Base-by-base conservation (phyloP, 1,140 invertebrate species). In the Papilio glaucus region DNA sequence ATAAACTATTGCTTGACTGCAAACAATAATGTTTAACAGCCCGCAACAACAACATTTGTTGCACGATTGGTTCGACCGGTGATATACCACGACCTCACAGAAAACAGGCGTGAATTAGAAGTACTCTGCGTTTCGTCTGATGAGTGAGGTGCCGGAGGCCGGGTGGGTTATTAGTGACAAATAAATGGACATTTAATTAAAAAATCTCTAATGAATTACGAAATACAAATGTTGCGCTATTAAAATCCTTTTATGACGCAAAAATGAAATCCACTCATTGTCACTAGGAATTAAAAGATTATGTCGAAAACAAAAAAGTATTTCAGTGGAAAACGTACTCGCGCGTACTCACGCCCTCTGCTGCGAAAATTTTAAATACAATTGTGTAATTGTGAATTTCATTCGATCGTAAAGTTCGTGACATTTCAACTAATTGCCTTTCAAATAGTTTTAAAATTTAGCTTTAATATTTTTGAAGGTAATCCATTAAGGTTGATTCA, bases 251-350 rank as follows among this genome's bases (percentile, higher is more conserved):
- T 65, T 13, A 65, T 21, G 37, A 18, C 62, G 33, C 9, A 38
- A 38, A 41, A 39, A 38, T 38, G 29, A 65, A 65, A 38, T 37
- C 62, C 62, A 37, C 29, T 65, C 62, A 65, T 65, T 65, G 62
- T 65, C 62, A 65, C 37, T 41, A 65, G 62, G 62, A 65, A 65
- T 65, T 65, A 65, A 65, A 65, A 65, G 62, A 65, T 65, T 65
- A 65, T 1, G 60, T 15, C 5, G 13, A 7, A 60, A 60, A 26
- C 4, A 61, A 61, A 61, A 61, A 61, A 41, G 62, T 33, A 41
- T 65, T 41, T 18, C 15, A 10, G 37, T 29, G n/a, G 9, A 24
- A 65, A 39, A 5, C n/a, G 15, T 37, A 61, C 13, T 61, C 29
- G 29, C 29, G 29, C 29, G 29, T 33, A 60, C 10, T 15, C n/a